phyloP scores from a whole-genome alignment of 2,113 vertebrate genomes.

The Panthera uncia region DNA sequence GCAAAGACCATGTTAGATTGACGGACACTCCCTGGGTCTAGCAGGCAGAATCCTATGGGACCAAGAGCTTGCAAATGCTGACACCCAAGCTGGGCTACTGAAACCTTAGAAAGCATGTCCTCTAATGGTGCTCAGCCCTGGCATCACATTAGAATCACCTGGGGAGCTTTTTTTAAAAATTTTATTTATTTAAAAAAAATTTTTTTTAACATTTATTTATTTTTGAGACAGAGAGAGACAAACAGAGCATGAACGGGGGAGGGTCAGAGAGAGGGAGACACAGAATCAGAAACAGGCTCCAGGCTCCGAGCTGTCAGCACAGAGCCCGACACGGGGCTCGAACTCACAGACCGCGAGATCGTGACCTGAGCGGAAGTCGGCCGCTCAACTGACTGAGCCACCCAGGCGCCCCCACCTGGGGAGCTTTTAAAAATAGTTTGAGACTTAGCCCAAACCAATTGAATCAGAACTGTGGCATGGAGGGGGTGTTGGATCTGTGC shows the following conservation, averaged over 20 bases:
- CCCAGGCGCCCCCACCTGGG: not conserved
- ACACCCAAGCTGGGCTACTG: conserved; percentile 27
- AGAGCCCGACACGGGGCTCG: too few species aligned
- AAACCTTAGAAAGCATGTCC: not conserved
- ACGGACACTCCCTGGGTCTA: not conserved
- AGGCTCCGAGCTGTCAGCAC: too few species aligned
- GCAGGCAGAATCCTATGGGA: not conserved
- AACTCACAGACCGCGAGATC: too few species aligned
- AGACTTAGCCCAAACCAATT: not conserved
- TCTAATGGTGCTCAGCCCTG: not conserved
- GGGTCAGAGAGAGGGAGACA: too few species aligned
- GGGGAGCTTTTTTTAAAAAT: not conserved
- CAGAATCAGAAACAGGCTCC: too few species aligned
- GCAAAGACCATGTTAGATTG: not conserved
- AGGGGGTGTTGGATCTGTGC: not conserved
- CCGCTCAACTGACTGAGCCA: too few species aligned
- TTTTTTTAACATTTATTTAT: too few species aligned
- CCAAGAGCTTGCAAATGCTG: not conserved
- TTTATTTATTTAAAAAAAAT: too few species aligned
- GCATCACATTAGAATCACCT: not conserved
- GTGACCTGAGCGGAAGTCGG: too few species aligned
- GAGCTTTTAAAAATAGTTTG: not conserved
- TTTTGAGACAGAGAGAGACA: too few species aligned
- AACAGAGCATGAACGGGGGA: too few species aligned
- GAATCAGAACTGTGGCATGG: not conserved